Conservation (phyloP, 2,888 invertebrate species). For the Halictus quadricinctus region DNA sequence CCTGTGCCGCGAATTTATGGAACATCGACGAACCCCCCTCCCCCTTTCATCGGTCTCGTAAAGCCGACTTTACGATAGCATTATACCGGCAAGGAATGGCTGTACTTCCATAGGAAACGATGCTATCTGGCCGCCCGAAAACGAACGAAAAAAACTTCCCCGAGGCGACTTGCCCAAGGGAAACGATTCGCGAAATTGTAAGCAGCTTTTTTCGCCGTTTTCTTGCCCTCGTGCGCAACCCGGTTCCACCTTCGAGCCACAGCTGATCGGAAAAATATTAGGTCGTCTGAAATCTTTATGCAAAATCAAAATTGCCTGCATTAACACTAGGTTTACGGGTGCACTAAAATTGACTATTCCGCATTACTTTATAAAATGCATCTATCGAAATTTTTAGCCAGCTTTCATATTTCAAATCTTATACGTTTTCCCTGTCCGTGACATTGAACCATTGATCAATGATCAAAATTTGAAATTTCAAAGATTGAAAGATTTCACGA, state of each 20-base stretch:
- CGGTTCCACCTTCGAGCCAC: not conserved
- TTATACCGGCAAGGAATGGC: conserved; percentile 44
- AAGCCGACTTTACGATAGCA: conserved; percentile 53
- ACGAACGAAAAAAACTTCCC: not conserved
- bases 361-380: no score
- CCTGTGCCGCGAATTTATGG: conserved; percentile 49
- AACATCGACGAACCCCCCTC: conserved; percentile 41
- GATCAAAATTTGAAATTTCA: no score
- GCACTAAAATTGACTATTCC: no score
- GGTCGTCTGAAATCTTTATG: not conserved
- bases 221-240: not conserved
- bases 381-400: no score
- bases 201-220: not conserved
- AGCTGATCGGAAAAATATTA: not conserved
- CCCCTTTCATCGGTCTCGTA: conserved; percentile 55
- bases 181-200: not conserved
- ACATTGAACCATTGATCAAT: no score
- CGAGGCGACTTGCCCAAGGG: not conserved
- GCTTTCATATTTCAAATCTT: no score
- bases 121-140: not conserved
- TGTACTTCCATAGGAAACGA: conserved; percentile 38
- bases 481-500: no score
- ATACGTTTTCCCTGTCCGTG: no score
- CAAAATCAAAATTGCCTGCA: not conserved
- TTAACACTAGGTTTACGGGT: not conserved